Evolutionary conservation across 2,797 vertebrate genomes (phyloP), one percentile per base, ranked within the genome.

Genomic region (Ptychadena robeensis): DNA sequence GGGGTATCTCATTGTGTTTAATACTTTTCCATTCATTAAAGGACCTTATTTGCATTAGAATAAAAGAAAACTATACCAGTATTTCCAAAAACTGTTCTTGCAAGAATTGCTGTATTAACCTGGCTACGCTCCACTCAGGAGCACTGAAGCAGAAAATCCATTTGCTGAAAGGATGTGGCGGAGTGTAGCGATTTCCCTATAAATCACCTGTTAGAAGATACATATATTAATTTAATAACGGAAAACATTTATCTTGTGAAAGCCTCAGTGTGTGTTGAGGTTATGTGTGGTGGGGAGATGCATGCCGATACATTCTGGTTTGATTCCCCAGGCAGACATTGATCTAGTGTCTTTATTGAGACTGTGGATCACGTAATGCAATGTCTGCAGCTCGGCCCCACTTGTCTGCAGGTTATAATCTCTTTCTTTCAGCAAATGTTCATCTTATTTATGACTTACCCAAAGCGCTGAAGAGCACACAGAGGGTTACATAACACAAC

Each of bases 391-490:
- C 53, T 25, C n/a, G 71, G 68, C 70, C 34, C n/a, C 79, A 10
- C 28, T 70, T 48, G 69, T 64, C 79, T 64, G 14, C 59, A 44
- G 53, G 78, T 80, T 72, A 71, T 80, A 53, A 30, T 65, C 57
- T 31, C 28, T 32, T 61, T 66, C 28, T 69, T 22, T 74, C 71
- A 59, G 44, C 25, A 59, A 37, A 74, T 32, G 4, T 63, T 70
- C 11, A 27, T 64, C 61, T 61, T 68, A 82, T 82, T 75, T 82
- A 82, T 77, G 48, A 40, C 48, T 70, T 37, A 31, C 48, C 72
- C 73, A 70, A 48, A 73, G 48, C 72, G 9, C 25, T 9, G 30
- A 38, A 18, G 59, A 66, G 79, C 40, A 11, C n/a, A 5, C 9
- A 35, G 6, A 53, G n/a, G 70, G 61, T 72, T 81, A 44, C 44